phyloP scores from a whole-genome alignment of 2,888 invertebrate species.

The Nomada lathburiana region DNA sequence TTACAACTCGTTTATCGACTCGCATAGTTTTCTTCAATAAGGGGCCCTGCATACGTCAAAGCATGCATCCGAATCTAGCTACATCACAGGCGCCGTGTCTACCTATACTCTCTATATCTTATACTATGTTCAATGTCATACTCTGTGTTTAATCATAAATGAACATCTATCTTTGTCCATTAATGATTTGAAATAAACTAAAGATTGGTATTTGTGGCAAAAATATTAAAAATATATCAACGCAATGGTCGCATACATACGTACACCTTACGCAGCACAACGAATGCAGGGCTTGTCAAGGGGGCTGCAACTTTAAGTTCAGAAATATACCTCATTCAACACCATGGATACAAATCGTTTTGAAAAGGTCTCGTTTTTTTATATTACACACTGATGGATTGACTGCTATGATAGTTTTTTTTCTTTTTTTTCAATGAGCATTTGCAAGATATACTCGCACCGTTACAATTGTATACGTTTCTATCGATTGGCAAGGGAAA shows the following conservation, averaged over 20 bases:
- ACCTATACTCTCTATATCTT: conserved; percentile 77
- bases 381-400: conserved; percentile 52
- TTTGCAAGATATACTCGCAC: conserved; percentile 41
- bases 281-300: conserved; percentile 77
- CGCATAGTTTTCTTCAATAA: conserved; percentile 62
- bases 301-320: conserved; percentile 71
- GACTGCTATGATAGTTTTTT: conserved; percentile 52
- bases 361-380: conserved; percentile 33
- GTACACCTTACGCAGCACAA: conserved; percentile 70
- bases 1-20: conserved; percentile 68
- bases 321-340: conserved; percentile 75
- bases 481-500: conserved; percentile 58
- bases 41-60: conserved; percentile 76
- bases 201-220: conserved; percentile 67
- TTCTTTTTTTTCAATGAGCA: conserved; percentile 39
- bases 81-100: conserved; percentile 81
- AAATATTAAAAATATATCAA: conserved; percentile 78
- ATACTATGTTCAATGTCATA: conserved; percentile 71
- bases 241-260: conserved; percentile 74
- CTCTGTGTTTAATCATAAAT: conserved; percentile 67
- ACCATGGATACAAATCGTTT: conserved; percentile 41
- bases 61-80: conserved; percentile 77
- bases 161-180: conserved; percentile 71
- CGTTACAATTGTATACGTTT: conserved; percentile 43
- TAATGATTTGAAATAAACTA: conserved; percentile 68